A percentile compares a stretch with the other conserved stretches of the same genome.
Evolutionary conservation across 2,888 invertebrate genomes (phyloP).

Genomic region (Steinernema hermaphroditum): DNA sequence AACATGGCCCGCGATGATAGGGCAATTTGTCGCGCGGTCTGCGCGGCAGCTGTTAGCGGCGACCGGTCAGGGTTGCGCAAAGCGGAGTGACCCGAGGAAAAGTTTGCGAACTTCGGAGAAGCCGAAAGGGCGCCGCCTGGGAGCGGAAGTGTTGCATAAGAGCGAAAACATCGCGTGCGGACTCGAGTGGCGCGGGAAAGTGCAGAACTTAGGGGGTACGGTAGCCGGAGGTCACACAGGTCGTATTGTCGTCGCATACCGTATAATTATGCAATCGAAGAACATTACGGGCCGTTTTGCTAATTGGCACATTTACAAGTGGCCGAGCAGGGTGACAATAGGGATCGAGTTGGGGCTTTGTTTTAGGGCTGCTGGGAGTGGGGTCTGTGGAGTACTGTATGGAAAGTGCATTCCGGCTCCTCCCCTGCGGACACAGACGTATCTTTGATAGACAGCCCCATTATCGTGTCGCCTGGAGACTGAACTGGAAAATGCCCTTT

Average conservation of each 20-base stretch:
- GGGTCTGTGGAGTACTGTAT: too few relatives aligned
- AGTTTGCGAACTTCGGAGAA: conserved; percentile 21
- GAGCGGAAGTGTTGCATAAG: conserved; percentile 29
- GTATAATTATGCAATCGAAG: conserved; percentile 30
- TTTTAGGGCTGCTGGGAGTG: background rate
- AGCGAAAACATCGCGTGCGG: conserved; percentile 27
- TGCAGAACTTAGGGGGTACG: background rate
- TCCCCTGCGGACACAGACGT: too few relatives aligned
- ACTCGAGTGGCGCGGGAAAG: conserved; percentile 24
- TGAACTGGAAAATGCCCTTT: too few relatives aligned
- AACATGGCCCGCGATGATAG: conserved; percentile 26
- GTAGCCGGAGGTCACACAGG: background rate
- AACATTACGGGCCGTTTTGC: conserved; percentile 23
- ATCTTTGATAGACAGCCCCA: too few relatives aligned
- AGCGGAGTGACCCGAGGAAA: conserved; percentile 1
- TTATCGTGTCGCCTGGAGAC: too few relatives aligned
- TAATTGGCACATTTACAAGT: conserved; percentile 31
- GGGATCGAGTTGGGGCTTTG: background rate
- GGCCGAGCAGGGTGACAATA: conserved; percentile 1
- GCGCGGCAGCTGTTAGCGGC: conserved; percentile 23
- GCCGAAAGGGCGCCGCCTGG: conserved; percentile 11
- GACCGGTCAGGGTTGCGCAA: conserved; percentile 26
- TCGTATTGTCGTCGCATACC: conserved; percentile 9
- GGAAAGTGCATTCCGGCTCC: too few relatives aligned
- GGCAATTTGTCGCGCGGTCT: conserved; percentile 28